Conservation (phyloP, 2,888 invertebrate species). For the Minunthozetes semirufus region DNA sequence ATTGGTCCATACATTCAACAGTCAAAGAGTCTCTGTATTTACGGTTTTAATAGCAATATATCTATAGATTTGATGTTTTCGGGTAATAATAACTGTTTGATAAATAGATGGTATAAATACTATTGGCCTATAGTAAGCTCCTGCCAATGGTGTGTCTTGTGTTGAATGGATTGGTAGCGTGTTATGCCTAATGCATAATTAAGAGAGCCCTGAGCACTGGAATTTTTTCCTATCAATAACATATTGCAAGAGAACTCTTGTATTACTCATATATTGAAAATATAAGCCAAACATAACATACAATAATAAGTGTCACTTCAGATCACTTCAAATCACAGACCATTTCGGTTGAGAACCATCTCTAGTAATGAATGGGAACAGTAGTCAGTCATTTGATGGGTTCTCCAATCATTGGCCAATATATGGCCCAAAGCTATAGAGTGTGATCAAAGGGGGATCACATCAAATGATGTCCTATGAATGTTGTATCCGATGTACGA, state of each 20-base stretch:
- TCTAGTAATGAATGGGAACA: not conserved
- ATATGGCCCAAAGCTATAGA: not conserved
- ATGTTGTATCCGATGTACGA: not conserved
- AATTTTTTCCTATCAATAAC: conserved; percentile 19
- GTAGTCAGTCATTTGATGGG: not conserved
- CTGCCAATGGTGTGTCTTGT: not conserved
- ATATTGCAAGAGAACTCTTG: not conserved
- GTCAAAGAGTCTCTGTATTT: not conserved
- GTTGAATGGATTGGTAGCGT: conserved; percentile 21
- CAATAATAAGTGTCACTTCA: not conserved
- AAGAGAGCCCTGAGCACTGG: not conserved
- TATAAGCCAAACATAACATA: not conserved
- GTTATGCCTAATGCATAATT: conserved; percentile 28
- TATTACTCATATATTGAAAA: not conserved
- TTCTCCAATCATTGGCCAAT: conserved; percentile 16
- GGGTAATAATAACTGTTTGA: conserved; percentile 19
- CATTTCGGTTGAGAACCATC: not conserved
- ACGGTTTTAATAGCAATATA: not conserved
- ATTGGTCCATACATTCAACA: not conserved
- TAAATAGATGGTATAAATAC: not conserved
- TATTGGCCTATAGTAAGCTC: not conserved
- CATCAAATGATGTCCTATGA: not conserved
- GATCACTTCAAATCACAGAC: not conserved
- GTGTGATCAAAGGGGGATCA: conserved; percentile 21
- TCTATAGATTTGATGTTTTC: not conserved